Evolutionary conservation across 2,888 invertebrate species (phyloP).

Genomic region (Eupeodes luniger): DNA sequence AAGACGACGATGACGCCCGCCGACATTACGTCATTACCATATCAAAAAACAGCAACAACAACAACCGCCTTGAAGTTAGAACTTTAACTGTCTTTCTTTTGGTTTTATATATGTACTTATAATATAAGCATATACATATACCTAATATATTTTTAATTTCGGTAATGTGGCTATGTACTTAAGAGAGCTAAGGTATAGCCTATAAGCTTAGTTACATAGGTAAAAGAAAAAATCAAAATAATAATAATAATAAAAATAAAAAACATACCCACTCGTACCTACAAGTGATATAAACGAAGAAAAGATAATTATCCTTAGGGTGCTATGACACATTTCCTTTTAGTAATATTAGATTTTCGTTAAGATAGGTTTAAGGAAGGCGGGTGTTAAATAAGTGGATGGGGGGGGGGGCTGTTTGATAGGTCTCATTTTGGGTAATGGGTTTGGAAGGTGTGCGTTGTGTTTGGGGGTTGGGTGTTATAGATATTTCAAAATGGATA

Average conservation of each 20-base stretch:
- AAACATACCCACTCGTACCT: not conserved
- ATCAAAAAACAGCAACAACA: not conserved
- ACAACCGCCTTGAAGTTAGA: not conserved
- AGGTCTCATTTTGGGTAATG: constrained; percentile 35
- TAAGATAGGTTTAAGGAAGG: constrained; percentile 58
- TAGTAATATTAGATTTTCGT: constrained; percentile 75
- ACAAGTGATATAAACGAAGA: constrained; percentile 36
- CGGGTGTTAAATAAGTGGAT: constrained; percentile 65
- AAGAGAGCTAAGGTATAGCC: not conserved
- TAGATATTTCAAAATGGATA: constrained; percentile 12
- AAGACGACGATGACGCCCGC: too few species aligned
- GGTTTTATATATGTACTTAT: not conserved
- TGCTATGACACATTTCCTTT: constrained; percentile 74
- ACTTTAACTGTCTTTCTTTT: constrained; percentile 49
- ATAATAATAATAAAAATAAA: constrained; percentile 1
- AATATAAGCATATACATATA: constrained; percentile 37
- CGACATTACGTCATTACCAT: not conserved
- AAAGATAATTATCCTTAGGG: constrained; percentile 71
- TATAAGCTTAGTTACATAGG: too few species aligned
- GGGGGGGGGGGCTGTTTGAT: not conserved
- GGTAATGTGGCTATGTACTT: constrained; percentile 55
- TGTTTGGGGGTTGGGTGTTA: too few species aligned
- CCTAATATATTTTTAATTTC: constrained; percentile 63
- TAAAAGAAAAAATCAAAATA: not conserved
- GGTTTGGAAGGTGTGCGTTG: constrained; percentile 4